Base-by-base conservation (phyloP, 2,113 vertebrate species). In the Oceanites oceanicus region DNA sequence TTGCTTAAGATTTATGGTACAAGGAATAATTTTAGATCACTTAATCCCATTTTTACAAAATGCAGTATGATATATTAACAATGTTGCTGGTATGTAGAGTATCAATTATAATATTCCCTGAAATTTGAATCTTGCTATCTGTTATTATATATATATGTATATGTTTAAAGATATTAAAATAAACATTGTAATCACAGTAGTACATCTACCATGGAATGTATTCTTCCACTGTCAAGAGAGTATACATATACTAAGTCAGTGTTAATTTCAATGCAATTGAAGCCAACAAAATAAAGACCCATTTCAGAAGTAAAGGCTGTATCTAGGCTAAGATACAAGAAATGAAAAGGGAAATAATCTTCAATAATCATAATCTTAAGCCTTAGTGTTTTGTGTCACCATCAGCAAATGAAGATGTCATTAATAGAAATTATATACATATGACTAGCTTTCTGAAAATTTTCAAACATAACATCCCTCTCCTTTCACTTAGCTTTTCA, bases 1-100 rank as follows among this genome's bases (percentile, higher is more conserved):
- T 47, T 49, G 8, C 15, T 4, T 40, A 49, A 52, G 34, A 52
- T 22, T 40, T 62, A 18, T 0, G 1, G n/a, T 44, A 30, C 2
- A 3, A 85, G 38, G 13, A 62, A 29, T 67, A 61, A n/a, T 56
- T 89, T 77, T 73, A 53, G 44, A 36, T 42, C 11, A 26, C 18
- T 74, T 77, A 63, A 52, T 63, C 29, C 22, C 11, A 30, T 70
- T 90, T 56, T 77, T 56, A 53, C 21, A 50, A 49, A 70, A 52
- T 23, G 15, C 36, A 56, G 3, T 70, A 58, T 29, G 55, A 21
- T 47, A 82, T n/a, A 2, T 19, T 76, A 66, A 16, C 36, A 77
- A 12, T 70, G 27, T 56, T 87, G 21, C 36, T 78, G 23, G 30
- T 84, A 29, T 23, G 45, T 91, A 70, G 65, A 76, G 50, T 38